Evolutionary conservation across 2,888 invertebrate species (phyloP).

Genomic region (Hypomecis atomaria): DNA sequence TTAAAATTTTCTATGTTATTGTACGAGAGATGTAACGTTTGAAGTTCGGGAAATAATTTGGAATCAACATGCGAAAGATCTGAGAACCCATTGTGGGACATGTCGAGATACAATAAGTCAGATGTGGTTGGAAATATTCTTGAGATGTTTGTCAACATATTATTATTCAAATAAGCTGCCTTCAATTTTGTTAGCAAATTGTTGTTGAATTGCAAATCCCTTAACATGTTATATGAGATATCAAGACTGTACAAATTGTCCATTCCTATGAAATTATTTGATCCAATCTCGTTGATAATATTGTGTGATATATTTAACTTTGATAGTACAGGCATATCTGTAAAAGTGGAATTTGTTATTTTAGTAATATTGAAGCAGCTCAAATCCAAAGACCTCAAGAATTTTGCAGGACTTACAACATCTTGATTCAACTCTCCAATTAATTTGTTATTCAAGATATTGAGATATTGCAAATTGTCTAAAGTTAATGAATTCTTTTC

Average conservation of each 20-base stretch:
- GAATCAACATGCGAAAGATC: constrained; percentile 48
- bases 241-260: constrained; percentile 70
- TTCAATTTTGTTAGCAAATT: constrained; percentile 56
- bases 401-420: constrained; percentile 66
- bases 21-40: constrained; percentile 58
- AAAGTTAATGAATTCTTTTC: constrained; percentile 64
- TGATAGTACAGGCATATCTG: constrained; percentile 63
- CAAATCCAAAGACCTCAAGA: constrained; percentile 65
- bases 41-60: constrained; percentile 54
- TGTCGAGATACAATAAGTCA: constrained; percentile 58
- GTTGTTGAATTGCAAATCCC: constrained; percentile 51
- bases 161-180: constrained; percentile 66
- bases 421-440: constrained; percentile 54
- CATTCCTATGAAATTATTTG: constrained; percentile 62
- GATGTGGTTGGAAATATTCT: constrained; percentile 50
- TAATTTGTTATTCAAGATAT: constrained; percentile 60
- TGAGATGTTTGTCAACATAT: constrained; percentile 55
- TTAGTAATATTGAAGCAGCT: constrained; percentile 60
- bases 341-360: constrained; percentile 62
- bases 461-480: constrained; percentile 64
- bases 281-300: constrained; percentile 56
- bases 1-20: constrained; percentile 67
- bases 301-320: constrained; percentile 70
- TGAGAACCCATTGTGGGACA: constrained; percentile 61
- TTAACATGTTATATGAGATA: constrained; percentile 64